A percentile compares a stretch with the other conserved stretches of the same genome.
phyloP scores from a whole-genome alignment of 1,140 invertebrate species.

The Cardiocondyla obscurior region DNA sequence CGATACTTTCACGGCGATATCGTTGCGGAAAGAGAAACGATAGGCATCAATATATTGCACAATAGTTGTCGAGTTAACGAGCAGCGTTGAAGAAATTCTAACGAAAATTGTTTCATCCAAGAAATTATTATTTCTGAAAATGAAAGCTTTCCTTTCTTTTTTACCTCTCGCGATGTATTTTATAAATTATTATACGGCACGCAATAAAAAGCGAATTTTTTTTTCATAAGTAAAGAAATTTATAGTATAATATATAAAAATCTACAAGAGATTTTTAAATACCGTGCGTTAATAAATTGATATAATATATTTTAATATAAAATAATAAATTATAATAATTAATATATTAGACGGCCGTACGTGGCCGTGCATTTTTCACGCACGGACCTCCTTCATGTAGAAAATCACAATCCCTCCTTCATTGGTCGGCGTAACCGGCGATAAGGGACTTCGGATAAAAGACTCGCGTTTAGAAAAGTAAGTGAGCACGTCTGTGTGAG shows the following conservation, averaged over 20 bases:
- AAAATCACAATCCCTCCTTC: conserved; percentile 43
- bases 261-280: neutral
- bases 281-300: neutral
- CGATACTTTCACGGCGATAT: neutral
- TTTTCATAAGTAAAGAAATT: no score
- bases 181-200: neutral
- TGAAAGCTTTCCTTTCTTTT: no score
- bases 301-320: neutral
- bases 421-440: conserved; percentile 59
- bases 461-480: conserved; percentile 57
- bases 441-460: conserved; percentile 65
- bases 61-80: neutral
- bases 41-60: conserved; percentile 14
- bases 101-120: neutral
- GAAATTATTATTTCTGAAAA: neutral
- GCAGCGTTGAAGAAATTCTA: neutral
- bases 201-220: no score
- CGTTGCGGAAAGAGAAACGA: neutral
- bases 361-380: neutral
- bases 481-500: conserved; percentile 5
- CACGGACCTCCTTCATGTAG: neutral
- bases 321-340: conserved; percentile 2
- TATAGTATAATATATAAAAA: neutral
- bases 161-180: no score
- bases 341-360: neutral